A percentile compares a stretch with the other conserved stretches of the same genome.
phyloP scores from a whole-genome alignment of 2,797 vertebrate genomes.

The Merluccius polli region DNA sequence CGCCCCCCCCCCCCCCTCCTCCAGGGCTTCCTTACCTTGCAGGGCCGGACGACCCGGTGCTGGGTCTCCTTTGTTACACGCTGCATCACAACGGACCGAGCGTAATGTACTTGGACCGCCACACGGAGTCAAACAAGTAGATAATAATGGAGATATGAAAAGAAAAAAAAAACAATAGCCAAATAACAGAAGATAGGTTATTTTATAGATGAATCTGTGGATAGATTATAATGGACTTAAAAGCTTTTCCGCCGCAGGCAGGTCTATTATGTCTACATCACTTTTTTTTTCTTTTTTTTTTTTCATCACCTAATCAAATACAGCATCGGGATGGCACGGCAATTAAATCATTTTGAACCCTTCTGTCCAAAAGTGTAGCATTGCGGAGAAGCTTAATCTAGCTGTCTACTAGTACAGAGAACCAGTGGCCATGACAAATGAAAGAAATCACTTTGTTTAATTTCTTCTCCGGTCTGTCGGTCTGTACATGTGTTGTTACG shows the following conservation, averaged over 20 bases:
- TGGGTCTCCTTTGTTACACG: neutral
- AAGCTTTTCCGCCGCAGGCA: neutral
- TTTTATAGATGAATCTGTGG: neutral
- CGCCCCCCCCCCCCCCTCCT: conserved; percentile 50
- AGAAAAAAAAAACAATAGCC: no score
- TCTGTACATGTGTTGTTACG: neutral
- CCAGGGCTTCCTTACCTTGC: conserved; percentile 50
- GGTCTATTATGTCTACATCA: neutral
- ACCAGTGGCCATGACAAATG: conserved; percentile 46
- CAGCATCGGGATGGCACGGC: neutral
- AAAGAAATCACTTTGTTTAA: conserved; percentile 34
- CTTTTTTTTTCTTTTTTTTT: neutral
- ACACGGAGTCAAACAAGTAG: neutral
- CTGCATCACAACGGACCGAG: neutral
- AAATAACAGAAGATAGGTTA: neutral
- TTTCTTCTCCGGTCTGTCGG: conserved; percentile 20
- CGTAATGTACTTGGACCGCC: neutral
- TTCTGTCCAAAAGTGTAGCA: neutral
- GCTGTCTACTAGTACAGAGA: conserved; percentile 29
- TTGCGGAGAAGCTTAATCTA: conserved; percentile 25
- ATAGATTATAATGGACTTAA: neutral
- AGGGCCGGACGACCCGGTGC: neutral
- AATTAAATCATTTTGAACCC: conserved; percentile 10
- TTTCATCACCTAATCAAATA: neutral
- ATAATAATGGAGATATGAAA: neutral